A percentile compares a stretch with the other conserved stretches of the same genome.
phyloP scores from a whole-genome alignment of 1,140 invertebrate species.

The Drosophila suzukii region DNA sequence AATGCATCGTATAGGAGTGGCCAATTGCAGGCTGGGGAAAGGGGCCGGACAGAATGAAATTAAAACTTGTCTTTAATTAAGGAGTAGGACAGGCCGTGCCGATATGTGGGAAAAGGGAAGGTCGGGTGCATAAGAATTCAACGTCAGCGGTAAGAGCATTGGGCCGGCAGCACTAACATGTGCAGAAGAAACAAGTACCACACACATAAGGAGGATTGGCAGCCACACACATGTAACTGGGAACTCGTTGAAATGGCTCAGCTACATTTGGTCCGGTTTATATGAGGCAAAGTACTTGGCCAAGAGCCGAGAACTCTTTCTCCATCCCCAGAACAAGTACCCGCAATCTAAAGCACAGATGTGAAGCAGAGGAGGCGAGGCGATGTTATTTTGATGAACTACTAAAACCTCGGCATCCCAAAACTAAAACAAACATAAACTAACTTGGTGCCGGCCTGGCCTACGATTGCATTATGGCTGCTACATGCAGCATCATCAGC shows the following conservation, averaged over 20 bases:
- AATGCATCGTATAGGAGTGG: slow-evolving; percentile 2
- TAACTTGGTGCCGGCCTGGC: slow-evolving; percentile 51
- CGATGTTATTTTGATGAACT: slow-evolving; percentile 78
- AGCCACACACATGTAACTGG: slow-evolving; percentile 61
- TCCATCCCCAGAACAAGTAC: slow-evolving; percentile 8
- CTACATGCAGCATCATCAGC: slow-evolving; percentile 23
- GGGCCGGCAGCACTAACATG: slow-evolving; percentile 19
- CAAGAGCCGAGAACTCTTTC: slow-evolving; percentile 34
- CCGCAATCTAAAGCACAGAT: slow-evolving; percentile 19
- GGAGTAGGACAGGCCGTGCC: slow-evolving; percentile 55
- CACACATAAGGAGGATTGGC: slow-evolving; percentile 2
- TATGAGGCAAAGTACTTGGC: slow-evolving; percentile 47
- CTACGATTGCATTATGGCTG: slow-evolving; percentile 60
- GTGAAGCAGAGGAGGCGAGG: slow-evolving; percentile 1
- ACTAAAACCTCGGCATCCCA: slow-evolving; percentile 67
- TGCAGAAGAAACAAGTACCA: slow-evolving; percentile 55
- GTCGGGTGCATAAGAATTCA: slow-evolving; percentile 49
- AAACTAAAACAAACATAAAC: slow-evolving; percentile 64
- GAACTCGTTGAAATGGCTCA: slow-evolving; percentile 79
- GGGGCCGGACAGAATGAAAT: slow-evolving; percentile 62
- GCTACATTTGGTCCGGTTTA: slow-evolving; percentile 80
- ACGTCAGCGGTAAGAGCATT: slow-evolving; percentile 23
- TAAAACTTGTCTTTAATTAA: slow-evolving; percentile 81
- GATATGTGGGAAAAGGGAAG: background rate
- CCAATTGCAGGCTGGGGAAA: background rate